phyloP scores from a whole-genome alignment of 2,888 invertebrate species.

The Cabera pusaria region DNA sequence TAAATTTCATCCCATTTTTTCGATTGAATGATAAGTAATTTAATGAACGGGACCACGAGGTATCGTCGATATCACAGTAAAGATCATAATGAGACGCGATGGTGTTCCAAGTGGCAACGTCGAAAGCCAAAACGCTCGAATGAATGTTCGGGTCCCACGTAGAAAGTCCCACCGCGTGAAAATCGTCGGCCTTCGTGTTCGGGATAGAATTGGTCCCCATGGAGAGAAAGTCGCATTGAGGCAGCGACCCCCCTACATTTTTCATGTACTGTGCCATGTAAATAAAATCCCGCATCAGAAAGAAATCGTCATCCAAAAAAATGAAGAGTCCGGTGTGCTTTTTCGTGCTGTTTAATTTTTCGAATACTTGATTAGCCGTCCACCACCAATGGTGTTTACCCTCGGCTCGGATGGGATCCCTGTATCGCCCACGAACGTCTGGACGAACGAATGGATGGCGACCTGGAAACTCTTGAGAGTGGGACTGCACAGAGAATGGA shows the following conservation, averaged over 20 bases:
- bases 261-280: constrained; percentile 53
- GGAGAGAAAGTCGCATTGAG: constrained; percentile 50
- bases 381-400: constrained; percentile 66
- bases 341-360: constrained; percentile 36
- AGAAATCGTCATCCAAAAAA: constrained; percentile 51
- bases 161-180: constrained; percentile 39
- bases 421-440: constrained; percentile 48
- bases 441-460: constrained; percentile 44
- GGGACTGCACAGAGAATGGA: constrained; percentile 54
- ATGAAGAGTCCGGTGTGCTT: constrained; percentile 46
- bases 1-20: constrained; percentile 45
- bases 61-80: constrained; percentile 55
- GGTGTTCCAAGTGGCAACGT: constrained; percentile 48
- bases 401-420: constrained; percentile 43
- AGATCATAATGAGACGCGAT: constrained; percentile 55
- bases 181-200: constrained; percentile 20
- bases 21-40: constrained; percentile 50
- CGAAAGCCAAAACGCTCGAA: constrained; percentile 51
- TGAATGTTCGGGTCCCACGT: constrained; percentile 48
- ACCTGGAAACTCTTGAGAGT: constrained; percentile 49
- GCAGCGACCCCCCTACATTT: constrained; percentile 38
- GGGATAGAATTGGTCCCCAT: constrained; percentile 34
- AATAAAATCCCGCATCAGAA: constrained; percentile 54
- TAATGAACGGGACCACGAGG: constrained; percentile 55
- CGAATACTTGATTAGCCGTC: constrained; percentile 60